These are phyloP conservation scores for Samia ricini DNA, from an alignment of 1,140 invertebrate species.

Conservation along the genomic window DNA sequence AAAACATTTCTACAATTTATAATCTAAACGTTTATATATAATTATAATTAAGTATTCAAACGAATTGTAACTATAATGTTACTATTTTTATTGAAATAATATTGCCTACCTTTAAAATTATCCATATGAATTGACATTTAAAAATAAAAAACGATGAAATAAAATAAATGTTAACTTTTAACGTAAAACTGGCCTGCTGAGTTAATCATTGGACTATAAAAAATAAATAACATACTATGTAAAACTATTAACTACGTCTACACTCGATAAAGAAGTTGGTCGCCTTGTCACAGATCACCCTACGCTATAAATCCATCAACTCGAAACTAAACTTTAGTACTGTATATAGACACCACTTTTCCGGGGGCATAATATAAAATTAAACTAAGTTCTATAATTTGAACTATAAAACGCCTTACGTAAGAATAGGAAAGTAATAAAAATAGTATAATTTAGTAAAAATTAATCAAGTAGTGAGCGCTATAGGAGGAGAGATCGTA, in stretches of 20 bases:
- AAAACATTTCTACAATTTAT: too few species aligned
- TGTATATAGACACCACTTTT: background rate
- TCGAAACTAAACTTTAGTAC: constrained; percentile 1
- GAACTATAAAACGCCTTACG: background rate
- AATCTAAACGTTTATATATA: too few species aligned
- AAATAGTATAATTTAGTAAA: background rate
- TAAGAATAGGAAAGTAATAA: background rate
- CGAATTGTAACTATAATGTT: too few species aligned
- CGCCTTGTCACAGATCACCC: constrained; percentile 20
- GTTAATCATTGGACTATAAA: background rate
- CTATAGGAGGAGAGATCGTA: too few species aligned
- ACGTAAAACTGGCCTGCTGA: background rate
- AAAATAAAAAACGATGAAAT: background rate
- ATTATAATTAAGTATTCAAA: too few species aligned
- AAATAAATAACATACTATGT: background rate
- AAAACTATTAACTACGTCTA: background rate
- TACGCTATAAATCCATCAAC: constrained; percentile 29
- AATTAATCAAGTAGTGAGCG: too few species aligned
- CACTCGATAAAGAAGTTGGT: background rate
- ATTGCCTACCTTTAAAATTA: background rate
- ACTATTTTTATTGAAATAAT: too few species aligned
- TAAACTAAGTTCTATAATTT: background rate
- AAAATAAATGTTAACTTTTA: background rate
- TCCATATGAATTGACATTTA: too few species aligned
- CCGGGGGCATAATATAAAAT: background rate